Percentiles rank a stretch among this genome's conserved stretches.
These are phyloP conservation scores for Leptocoma aspasia DNA, from an alignment of 2,113 vertebrate species.

Conservation along the genomic window DNA sequence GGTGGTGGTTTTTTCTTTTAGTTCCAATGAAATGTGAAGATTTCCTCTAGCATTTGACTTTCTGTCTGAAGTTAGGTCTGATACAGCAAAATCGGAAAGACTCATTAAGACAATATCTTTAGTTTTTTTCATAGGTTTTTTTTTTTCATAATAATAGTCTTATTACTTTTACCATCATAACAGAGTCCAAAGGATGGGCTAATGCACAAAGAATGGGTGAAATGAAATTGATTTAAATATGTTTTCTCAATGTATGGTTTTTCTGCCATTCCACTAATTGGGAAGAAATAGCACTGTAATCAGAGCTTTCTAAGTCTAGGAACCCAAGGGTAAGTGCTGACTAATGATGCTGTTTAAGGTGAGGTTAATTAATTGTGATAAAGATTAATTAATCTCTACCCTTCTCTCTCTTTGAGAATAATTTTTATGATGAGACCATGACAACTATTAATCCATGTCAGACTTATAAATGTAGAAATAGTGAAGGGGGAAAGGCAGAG, in stretches of 20 bases:
- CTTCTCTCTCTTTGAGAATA: not conserved
- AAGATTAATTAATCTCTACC: constrained; percentile 12
- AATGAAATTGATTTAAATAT: not conserved
- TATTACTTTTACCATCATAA: not conserved
- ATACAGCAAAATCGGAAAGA: not conserved
- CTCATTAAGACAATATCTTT: not conserved
- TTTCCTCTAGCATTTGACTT: not conserved
- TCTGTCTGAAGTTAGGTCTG: not conserved
- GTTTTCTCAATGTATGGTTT: not conserved
- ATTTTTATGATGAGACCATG: not conserved
- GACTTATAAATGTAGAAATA: not conserved
- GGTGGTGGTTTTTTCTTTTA: not conserved
- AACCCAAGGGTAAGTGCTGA: not conserved
- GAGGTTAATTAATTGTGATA: constrained; percentile 35
- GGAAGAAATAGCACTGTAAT: not conserved
- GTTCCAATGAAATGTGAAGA: not conserved
- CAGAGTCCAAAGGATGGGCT: not conserved
- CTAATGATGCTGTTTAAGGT: constrained; percentile 4
- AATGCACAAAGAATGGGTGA: not conserved
- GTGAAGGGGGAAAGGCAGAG: not conserved
- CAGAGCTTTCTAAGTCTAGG: not conserved
- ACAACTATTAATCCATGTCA: constrained; percentile 9
- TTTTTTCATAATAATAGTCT: not conserved
- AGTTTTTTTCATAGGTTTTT: not conserved
- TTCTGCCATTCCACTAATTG: not conserved